Conservation (phyloP, 2,113 vertebrate genomes). For the Campylomormyrus tamandua region DNA sequence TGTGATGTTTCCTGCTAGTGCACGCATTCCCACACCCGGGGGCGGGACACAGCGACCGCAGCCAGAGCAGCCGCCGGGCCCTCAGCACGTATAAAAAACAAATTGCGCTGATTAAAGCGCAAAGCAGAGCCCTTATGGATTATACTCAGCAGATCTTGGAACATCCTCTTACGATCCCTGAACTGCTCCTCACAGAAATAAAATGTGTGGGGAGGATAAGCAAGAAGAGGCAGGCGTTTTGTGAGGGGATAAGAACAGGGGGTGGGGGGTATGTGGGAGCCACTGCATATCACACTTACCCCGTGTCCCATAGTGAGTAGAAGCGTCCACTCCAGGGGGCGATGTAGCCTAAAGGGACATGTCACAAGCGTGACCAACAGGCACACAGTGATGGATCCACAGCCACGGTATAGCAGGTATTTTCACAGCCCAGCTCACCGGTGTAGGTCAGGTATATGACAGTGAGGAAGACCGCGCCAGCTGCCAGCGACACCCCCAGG, state of each 20-base stretch:
- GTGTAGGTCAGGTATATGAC: conserved; percentile 85
- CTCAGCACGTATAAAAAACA: not conserved
- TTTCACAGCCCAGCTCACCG: conserved; percentile 52
- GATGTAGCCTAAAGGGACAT: conserved; percentile 76
- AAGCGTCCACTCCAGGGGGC: conserved; percentile 98
- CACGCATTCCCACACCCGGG: not conserved
- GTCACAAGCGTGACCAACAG: not conserved
- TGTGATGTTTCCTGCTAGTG: not conserved
- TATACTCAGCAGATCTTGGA: not conserved
- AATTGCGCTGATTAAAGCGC: not conserved
- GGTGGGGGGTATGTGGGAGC: not conserved
- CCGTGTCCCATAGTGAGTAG: conserved; percentile 97
- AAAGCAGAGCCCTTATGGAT: not conserved
- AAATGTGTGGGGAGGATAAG: not conserved
- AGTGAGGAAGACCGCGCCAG: conserved; percentile 74
- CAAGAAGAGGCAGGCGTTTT: not conserved
- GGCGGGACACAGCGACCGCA: not conserved
- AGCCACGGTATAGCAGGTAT: not conserved
- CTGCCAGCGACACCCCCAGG: conserved; percentile 75
- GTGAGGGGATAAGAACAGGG: not conserved
- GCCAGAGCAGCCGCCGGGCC: not conserved
- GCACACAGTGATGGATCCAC: not conserved
- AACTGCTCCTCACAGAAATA: not conserved
- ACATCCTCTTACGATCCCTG: not conserved
- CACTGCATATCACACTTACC: conserved; percentile 64